Conservation (phyloP, 2,888 invertebrate species). For the Dichetophora obliterata region DNA sequence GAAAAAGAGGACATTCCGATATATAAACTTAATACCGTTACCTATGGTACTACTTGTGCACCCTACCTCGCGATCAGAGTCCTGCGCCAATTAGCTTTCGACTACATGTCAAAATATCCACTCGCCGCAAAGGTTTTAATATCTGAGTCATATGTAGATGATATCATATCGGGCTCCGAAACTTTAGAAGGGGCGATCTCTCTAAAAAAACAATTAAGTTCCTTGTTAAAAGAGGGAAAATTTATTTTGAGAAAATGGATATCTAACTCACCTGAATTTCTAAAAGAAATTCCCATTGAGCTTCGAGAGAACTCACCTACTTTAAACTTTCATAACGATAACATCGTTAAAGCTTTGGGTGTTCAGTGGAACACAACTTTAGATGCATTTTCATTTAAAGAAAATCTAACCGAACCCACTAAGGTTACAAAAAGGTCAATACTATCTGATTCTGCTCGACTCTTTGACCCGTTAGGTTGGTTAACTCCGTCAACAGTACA, state of each 20-base stretch:
- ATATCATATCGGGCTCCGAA: slow-evolving; percentile 16
- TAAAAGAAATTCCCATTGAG: too few relatives aligned
- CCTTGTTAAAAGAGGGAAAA: too few relatives aligned
- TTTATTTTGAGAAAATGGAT: too few relatives aligned
- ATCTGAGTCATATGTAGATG: slow-evolving; percentile 40
- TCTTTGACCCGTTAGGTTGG: too few relatives aligned
- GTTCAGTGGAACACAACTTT: too few relatives aligned
- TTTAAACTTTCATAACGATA: too few relatives aligned
- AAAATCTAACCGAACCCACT: background rate
- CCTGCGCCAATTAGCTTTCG: slow-evolving; percentile 32
- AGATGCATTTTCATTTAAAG: too few relatives aligned
- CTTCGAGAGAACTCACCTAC: too few relatives aligned
- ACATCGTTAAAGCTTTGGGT: too few relatives aligned
- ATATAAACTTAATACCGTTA: slow-evolving; percentile 41
- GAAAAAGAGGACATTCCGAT: slow-evolving; percentile 34
- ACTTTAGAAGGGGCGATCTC: slow-evolving; percentile 22
- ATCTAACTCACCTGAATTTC: slow-evolving; percentile 23
- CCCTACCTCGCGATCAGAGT: slow-evolving; percentile 41
- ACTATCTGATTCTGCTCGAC: too few relatives aligned
- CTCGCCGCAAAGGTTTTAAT: slow-evolving; percentile 29
- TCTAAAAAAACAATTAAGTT: slow-evolving; percentile 24
- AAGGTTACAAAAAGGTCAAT: slow-evolving; percentile 15
- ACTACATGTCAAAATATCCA: slow-evolving; percentile 29
- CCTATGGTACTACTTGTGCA: slow-evolving; percentile 17
- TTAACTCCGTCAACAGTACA: too few relatives aligned